These are phyloP conservation scores for Diceros bicornis DNA, from an alignment of 2,797 vertebrate genomes.

Conservation along the genomic window DNA sequence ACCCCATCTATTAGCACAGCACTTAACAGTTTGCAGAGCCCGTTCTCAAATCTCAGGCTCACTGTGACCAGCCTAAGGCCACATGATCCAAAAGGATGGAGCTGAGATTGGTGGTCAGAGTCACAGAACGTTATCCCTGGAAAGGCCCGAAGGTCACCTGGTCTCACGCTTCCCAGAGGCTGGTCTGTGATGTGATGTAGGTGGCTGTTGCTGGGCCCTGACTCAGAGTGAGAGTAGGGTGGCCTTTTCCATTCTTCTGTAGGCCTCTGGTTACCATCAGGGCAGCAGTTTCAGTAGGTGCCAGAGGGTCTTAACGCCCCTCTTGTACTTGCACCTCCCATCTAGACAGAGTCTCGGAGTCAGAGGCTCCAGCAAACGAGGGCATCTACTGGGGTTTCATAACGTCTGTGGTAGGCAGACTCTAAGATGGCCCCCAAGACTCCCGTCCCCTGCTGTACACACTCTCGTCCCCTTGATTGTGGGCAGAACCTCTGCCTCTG, in stretches of 20 bases:
- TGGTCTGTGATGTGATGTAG: neutral
- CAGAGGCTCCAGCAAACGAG: neutral
- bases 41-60: neutral
- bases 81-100: neutral
- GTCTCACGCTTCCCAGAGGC: neutral
- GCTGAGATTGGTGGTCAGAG: fast-evolving
- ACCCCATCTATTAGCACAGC: fast-evolving
- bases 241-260: neutral
- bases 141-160: neutral
- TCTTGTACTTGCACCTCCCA: neutral
- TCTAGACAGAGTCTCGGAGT: too few species aligned
- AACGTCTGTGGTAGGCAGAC: fast-evolving
- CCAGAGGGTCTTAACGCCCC: neutral
- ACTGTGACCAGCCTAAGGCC: neutral
- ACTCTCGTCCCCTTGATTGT: neutral
- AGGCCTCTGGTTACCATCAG: fast-evolving
- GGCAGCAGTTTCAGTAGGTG: neutral
- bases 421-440: neutral
- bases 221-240: neutral
- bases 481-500: neutral
- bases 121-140: neutral
- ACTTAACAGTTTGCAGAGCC: neutral
- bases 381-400: neutral
- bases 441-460: fast-evolving
- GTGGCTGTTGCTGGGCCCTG: fast-evolving